phyloP scores from a whole-genome alignment of 2,797 vertebrate species.

The Psittacula echo region DNA sequence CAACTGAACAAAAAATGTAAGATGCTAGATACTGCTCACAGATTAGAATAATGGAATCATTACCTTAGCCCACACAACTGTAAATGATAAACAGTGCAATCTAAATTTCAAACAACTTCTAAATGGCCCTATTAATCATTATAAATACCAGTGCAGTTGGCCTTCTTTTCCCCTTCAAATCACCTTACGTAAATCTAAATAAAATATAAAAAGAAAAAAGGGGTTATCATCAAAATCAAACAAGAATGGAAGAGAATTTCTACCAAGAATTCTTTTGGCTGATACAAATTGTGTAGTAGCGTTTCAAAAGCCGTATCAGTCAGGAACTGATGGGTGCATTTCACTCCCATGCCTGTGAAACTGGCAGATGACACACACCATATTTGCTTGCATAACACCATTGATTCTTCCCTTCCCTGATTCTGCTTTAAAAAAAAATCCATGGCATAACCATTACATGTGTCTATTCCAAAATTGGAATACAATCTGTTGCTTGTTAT shows the following conservation, averaged over 20 bases:
- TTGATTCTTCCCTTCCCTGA: conserved; percentile 15
- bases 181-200: conserved; percentile 71
- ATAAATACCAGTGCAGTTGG: conserved; percentile 72
- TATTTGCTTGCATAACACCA: conserved; percentile 68
- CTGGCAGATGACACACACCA: conserved; percentile 56
- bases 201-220: conserved; percentile 61
- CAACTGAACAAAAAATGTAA: conserved; percentile 71
- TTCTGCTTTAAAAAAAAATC: conserved; percentile 27
- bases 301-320: not conserved
- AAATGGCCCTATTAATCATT: conserved; percentile 83
- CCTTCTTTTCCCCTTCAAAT: conserved; percentile 71
- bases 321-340: not conserved
- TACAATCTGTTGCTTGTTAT: conserved; percentile 42
- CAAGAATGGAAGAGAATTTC: conserved; percentile 24
- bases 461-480: conserved; percentile 35
- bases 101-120: conserved; percentile 78
- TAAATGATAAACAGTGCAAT: conserved; percentile 85
- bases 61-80: conserved; percentile 78
- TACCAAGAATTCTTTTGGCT: not conserved
- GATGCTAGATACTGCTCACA: conserved; percentile 66
- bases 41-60: conserved; percentile 84
- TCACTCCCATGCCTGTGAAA: conserved; percentile 35
- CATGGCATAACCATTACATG: not conserved
- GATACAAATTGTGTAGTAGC: not conserved
- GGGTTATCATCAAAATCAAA: conserved; percentile 34